Evolutionary conservation across 2,888 invertebrate species (phyloP).

Genomic region (Cerastis rubricosa): DNA sequence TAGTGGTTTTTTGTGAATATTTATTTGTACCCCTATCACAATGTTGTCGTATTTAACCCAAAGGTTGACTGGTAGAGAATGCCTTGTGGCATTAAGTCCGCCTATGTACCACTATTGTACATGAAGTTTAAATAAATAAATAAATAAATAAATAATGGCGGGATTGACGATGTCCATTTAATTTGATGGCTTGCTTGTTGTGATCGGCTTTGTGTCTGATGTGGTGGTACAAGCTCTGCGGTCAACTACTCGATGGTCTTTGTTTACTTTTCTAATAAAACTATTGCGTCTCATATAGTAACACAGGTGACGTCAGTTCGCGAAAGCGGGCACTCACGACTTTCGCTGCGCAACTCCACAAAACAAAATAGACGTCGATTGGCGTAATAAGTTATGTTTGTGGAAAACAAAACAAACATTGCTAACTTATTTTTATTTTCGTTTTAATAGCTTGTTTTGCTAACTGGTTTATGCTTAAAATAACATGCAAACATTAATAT

Average conservation of each 20-base stretch:
- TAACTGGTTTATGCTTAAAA: no score
- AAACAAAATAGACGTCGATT: not conserved
- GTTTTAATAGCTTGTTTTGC: not conserved
- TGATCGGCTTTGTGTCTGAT: not conserved
- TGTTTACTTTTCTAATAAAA: not conserved
- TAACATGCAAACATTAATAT: no score
- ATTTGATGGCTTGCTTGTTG: slow-evolving; percentile 3
- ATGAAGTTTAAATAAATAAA: no score
- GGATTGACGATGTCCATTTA: not conserved
- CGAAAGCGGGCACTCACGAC: not conserved
- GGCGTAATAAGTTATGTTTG: not conserved
- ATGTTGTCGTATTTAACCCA: no score
- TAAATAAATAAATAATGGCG: no score
- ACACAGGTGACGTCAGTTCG: not conserved
- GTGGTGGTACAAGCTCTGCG: not conserved
- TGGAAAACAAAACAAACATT: not conserved
- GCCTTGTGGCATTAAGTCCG: no score
- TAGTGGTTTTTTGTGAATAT: no score
- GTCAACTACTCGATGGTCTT: not conserved
- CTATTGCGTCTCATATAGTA: not conserved
- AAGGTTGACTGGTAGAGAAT: no score
- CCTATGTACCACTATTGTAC: no score
- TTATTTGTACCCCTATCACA: no score
- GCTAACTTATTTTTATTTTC: no score
- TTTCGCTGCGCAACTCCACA: not conserved